Percentiles rank a stretch among this genome's conserved stretches.
Evolutionary conservation across 2,797 vertebrate genomes (phyloP).

Genomic region (Jordanella pulchra): DNA sequence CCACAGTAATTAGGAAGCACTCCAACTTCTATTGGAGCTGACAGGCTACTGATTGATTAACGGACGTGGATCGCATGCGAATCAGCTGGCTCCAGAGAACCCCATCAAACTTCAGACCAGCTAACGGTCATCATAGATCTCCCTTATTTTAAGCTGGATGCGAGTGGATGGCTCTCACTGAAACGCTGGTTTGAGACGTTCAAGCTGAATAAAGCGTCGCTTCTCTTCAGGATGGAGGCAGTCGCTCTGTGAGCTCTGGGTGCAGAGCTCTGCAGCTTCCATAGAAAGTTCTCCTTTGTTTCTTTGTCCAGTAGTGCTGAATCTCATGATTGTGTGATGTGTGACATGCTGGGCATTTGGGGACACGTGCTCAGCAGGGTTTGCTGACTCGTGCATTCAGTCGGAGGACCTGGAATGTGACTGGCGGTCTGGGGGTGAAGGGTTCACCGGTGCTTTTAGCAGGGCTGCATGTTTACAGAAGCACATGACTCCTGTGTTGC

Average conservation of each 20-base stretch:
- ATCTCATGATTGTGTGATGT: conserved; percentile 76
- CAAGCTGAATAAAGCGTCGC: conserved; percentile 48
- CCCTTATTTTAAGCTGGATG: conserved; percentile 54
- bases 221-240: conserved; percentile 48
- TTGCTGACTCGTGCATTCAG: conserved; percentile 69
- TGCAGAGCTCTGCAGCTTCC: conserved; percentile 57
- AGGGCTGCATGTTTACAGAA: conserved; percentile 22
- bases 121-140: conserved; percentile 68
- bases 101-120: conserved; percentile 59
- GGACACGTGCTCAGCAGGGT: conserved; percentile 57
- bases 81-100: conserved; percentile 53
- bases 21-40: conserved; percentile 54
- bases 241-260: conserved; percentile 54
- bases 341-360: conserved; percentile 63
- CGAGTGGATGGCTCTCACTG: conserved; percentile 41
- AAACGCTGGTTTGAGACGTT: conserved; percentile 49
- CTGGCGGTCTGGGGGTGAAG: conserved; percentile 26
- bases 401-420: conserved; percentile 66
- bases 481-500: conserved; percentile 15
- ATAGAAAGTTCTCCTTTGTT: conserved; percentile 83
- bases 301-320: conserved; percentile 71
- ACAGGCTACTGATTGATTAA: conserved; percentile 64
- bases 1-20: conserved; percentile 60
- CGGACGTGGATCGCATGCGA: conserved; percentile 40
- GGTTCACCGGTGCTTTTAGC: conserved; percentile 38